Percentiles rank a stretch among this genome's conserved stretches.
phyloP scores from a whole-genome alignment of 2,797 vertebrate species.

The Alfaro cultratus region DNA sequence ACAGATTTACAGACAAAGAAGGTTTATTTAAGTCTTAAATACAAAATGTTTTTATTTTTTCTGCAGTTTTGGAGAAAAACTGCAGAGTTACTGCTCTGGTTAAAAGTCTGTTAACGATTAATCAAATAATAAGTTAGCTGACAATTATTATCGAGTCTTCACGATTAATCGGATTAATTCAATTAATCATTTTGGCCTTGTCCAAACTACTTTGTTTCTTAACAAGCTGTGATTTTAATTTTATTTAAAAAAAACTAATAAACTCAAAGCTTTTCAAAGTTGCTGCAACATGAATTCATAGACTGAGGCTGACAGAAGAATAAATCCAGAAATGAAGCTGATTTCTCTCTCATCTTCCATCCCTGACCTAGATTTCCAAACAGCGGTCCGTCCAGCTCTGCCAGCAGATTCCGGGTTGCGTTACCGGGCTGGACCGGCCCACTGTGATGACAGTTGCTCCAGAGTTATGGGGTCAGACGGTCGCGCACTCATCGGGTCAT shows the following conservation, averaged over 20 bases:
- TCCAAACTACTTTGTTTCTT: not conserved
- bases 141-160: no score
- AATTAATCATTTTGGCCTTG: no score
- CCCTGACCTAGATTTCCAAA: slow-evolving; percentile 58
- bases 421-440: slow-evolving; percentile 9
- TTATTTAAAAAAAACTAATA: not conserved
- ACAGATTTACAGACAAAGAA: no score
- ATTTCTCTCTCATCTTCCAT: not conserved
- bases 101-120: no score
- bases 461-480: slow-evolving; percentile 70
- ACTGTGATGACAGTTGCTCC: slow-evolving; percentile 51
- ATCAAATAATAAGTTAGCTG: no score
- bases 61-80: no score
- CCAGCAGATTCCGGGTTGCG: slow-evolving; percentile 41
- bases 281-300: not conserved
- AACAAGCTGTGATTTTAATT: not conserved
- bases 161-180: no score
- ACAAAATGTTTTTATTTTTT: no score
- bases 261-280: not conserved
- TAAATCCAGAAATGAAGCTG: not conserved
- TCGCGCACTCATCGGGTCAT: slow-evolving; percentile 44
- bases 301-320: not conserved
- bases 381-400: slow-evolving; percentile 3
- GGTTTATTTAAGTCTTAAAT: no score
- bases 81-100: no score